A percentile compares a stretch with the other conserved stretches of the same genome.
Evolutionary conservation across 2,888 invertebrate genomes (phyloP).

Genomic region (Hyposoter dolosus): DNA sequence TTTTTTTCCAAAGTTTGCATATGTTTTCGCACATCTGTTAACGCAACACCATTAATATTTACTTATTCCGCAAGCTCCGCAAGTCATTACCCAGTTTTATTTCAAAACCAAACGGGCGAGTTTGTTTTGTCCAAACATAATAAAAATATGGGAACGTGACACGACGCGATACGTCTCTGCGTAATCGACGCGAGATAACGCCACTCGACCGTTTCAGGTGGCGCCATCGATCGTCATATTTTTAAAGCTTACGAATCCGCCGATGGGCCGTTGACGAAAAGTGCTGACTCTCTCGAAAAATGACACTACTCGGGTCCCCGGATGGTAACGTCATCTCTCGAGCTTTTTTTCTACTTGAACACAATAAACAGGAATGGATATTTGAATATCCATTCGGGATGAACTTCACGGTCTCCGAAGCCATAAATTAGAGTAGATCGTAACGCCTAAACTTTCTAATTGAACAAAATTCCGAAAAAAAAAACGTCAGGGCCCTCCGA

Average conservation of each 20-base stretch:
- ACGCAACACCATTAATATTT: no score
- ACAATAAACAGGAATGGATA: not conserved
- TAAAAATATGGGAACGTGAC: not conserved
- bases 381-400: not conserved
- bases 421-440: no score
- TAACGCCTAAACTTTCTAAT: not conserved
- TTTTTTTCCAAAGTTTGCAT: no score
- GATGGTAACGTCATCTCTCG: not conserved
- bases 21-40: no score
- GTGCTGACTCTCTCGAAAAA: not conserved
- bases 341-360: not conserved
- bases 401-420: not conserved
- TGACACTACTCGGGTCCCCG: not conserved
- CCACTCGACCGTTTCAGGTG: not conserved
- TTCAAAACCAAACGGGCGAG: no score
- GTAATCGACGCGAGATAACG: not conserved
- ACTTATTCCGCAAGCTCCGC: no score
- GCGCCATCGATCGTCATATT: not conserved
- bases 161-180: not conserved
- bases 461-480: not conserved
- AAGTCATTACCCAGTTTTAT: no score
- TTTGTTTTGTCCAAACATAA: no score
- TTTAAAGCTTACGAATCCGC: not conserved
- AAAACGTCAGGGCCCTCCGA: no score
- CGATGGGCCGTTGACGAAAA: not conserved